These are phyloP conservation scores for Noctua janthe DNA, from an alignment of 2,888 invertebrate species.

Conservation along the genomic window DNA sequence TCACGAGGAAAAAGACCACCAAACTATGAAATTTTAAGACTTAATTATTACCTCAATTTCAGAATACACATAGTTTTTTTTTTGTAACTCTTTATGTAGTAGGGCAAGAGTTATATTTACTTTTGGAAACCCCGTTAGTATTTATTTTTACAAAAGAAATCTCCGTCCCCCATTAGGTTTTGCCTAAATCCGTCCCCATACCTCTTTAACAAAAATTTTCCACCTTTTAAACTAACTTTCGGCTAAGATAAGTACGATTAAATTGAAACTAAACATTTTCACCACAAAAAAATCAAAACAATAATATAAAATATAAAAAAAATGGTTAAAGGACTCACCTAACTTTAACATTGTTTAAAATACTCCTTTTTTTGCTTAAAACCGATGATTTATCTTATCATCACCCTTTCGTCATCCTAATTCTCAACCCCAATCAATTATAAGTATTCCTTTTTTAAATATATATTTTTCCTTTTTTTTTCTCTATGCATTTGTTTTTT, in stretches of 20 bases:
- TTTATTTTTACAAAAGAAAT: background rate
- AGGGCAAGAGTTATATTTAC: background rate
- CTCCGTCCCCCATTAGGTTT: background rate
- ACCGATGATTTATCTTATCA: background rate
- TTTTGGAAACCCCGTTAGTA: background rate
- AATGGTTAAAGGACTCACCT: background rate
- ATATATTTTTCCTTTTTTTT: background rate
- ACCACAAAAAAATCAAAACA: constrained; percentile 11
- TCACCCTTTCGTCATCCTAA: background rate
- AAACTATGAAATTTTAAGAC: constrained; percentile 16
- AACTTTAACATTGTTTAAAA: background rate
- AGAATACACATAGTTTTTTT: constrained; percentile 27
- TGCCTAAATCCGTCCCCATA: background rate
- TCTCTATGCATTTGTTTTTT: background rate
- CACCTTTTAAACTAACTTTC: constrained; percentile 3
- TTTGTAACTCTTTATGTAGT: background rate
- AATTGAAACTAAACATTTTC: constrained; percentile 20
- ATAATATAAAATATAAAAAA: background rate
- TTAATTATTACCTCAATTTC: constrained; percentile 31
- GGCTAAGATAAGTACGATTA: constrained; percentile 49
- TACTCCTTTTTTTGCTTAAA: background rate
- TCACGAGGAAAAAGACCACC: constrained; percentile 40
- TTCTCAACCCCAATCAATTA: background rate
- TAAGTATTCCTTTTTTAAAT: constrained; percentile 2
- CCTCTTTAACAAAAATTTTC: background rate